These are phyloP conservation scores for Leptinotarsa lineolata DNA, from an alignment of 1,140 invertebrate species.

Conservation along the genomic window DNA sequence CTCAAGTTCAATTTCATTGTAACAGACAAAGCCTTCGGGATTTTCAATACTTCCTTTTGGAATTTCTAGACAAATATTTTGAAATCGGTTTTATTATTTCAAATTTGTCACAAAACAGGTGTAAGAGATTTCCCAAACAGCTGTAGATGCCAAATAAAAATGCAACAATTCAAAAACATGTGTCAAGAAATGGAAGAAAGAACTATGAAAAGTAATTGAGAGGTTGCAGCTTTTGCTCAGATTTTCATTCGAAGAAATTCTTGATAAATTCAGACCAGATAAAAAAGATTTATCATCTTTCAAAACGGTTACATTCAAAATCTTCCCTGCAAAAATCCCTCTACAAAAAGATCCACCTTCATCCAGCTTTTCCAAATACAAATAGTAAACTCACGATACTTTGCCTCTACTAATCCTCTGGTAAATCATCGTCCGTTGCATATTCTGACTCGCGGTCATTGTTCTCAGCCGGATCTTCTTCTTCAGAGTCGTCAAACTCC, in stretches of 20 bases:
- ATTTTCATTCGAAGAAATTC: background rate
- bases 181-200: too few species aligned
- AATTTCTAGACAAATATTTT: too few species aligned
- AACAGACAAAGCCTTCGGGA: too few species aligned
- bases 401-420: slow-evolving; percentile 43
- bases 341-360: background rate
- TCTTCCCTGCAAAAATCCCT: background rate
- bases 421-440: slow-evolving; percentile 72
- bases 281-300: slow-evolving; percentile 13
- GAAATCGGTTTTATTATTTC: too few species aligned
- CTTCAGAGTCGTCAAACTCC: slow-evolving; percentile 93
- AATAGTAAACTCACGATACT: background rate
- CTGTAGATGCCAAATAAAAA: too few species aligned
- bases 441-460: slow-evolving; percentile 71
- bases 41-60: too few species aligned
- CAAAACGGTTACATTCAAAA: background rate
- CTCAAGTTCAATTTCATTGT: too few species aligned
- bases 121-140: too few species aligned
- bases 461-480: slow-evolving; percentile 75
- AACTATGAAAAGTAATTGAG: too few species aligned
- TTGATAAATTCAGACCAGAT: background rate
- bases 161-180: too few species aligned
- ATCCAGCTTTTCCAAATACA: background rate
- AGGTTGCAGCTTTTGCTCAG: too few species aligned
- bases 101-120: too few species aligned